Conservation (phyloP, 2,888 invertebrate genomes). For the Automeris io region DNA sequence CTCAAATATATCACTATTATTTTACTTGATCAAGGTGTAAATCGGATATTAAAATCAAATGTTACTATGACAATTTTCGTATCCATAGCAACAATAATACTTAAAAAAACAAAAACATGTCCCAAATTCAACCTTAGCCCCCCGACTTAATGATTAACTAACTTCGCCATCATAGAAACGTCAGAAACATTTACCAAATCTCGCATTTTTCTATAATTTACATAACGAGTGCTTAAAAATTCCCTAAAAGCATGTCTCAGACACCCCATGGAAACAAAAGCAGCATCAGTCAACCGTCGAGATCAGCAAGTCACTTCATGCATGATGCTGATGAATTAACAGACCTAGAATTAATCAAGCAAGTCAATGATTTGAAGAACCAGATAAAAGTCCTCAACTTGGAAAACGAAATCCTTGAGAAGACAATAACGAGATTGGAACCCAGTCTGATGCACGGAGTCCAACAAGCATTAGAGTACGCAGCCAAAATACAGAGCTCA, state of each 20-base stretch:
- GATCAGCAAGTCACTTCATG: slow-evolving; percentile 38
- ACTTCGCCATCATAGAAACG: neutral
- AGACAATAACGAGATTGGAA: slow-evolving; percentile 58
- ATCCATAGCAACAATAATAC: neutral
- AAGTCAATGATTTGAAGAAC: slow-evolving; percentile 45
- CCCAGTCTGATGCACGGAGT: slow-evolving; percentile 63
- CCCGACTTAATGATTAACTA: neutral
- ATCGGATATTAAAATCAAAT: too few species aligned
- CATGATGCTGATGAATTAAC: slow-evolving; percentile 43
- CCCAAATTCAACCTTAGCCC: neutral
- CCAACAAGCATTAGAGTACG: slow-evolving; percentile 58
- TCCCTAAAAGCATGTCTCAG: slow-evolving; percentile 15
- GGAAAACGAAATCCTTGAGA: slow-evolving; percentile 74
- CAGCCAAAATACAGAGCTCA: slow-evolving; percentile 39
- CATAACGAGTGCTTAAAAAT: neutral
- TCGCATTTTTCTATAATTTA: neutral
- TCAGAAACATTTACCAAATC: neutral
- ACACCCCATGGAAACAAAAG: slow-evolving; percentile 29
- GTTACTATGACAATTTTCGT: neutral
- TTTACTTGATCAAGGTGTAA: too few species aligned
- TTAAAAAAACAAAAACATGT: neutral
- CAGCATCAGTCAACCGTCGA: slow-evolving; percentile 44
- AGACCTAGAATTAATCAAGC: slow-evolving; percentile 48
- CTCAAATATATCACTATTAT: too few species aligned
- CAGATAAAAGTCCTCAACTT: slow-evolving; percentile 45